These are phyloP conservation scores for Tonatia bakeri DNA, from an alignment of 2,113 vertebrate species.

Conservation along the genomic window DNA sequence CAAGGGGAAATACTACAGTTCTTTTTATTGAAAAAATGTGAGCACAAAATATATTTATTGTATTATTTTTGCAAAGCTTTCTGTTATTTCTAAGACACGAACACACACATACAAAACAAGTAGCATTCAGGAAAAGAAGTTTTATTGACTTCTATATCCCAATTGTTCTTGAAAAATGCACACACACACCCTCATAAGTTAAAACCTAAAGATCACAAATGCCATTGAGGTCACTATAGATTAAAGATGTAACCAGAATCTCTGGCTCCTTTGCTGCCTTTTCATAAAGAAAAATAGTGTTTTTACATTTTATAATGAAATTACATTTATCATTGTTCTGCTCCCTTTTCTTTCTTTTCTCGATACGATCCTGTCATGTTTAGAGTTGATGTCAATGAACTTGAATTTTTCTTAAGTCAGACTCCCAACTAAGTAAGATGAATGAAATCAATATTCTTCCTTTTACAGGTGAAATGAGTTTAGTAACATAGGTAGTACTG, in stretches of 20 bases:
- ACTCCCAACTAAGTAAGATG: constrained; percentile 70
- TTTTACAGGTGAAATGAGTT: constrained; percentile 70
- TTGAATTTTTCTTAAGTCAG: constrained; percentile 71
- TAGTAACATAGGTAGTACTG: constrained; percentile 45
- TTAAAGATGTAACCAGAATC: constrained; percentile 37
- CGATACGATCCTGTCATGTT: constrained; percentile 53
- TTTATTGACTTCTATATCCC: not conserved
- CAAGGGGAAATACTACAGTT: not conserved
- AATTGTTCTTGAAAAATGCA: not conserved
- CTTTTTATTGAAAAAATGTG: not conserved
- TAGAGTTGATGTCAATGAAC: constrained; percentile 66
- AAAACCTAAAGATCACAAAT: constrained; percentile 52
- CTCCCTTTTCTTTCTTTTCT: constrained; percentile 53
- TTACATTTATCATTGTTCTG: constrained; percentile 58
- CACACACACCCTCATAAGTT: not conserved
- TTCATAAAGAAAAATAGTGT: constrained; percentile 66
- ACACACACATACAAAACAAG: not conserved
- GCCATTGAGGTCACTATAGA: constrained; percentile 40
- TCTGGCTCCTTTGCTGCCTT: not conserved
- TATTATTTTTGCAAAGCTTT: not conserved
- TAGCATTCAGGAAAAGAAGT: not conserved
- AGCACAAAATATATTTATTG: not conserved
- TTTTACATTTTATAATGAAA: constrained; percentile 71
- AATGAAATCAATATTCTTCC: constrained; percentile 76
- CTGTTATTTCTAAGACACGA: not conserved